Evolutionary conservation across 1,140 invertebrate species (phyloP).

Genomic region (Philopotamus ludificatus): DNA sequence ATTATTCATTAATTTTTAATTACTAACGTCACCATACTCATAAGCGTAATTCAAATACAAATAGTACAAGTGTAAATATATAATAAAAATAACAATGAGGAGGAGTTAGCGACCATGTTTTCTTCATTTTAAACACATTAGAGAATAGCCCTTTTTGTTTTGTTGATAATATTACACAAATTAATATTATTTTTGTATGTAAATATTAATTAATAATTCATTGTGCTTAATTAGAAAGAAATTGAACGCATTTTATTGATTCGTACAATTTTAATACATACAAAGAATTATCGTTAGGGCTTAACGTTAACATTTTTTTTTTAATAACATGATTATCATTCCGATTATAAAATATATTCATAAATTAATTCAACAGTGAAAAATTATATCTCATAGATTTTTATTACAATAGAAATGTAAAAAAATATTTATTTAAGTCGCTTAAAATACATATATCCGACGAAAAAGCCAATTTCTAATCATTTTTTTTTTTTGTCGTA

Average conservation of each 20-base stretch:
- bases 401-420: constrained; percentile 22
- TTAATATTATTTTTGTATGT: neutral
- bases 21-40: constrained; percentile 33
- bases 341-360: no score
- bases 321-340: no score
- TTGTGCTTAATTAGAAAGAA: no score
- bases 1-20: constrained; percentile 27
- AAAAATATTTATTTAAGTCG: constrained; percentile 18
- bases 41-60: constrained; percentile 43
- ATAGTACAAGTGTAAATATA: constrained; percentile 38
- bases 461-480: neutral
- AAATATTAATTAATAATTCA: no score
- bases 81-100: constrained; percentile 10
- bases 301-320: no score
- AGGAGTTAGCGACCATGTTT: constrained; percentile 3
- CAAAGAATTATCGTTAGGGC: no score
- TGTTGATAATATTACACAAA: neutral
- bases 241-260: no score
- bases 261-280: no score
- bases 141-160: constrained; percentile 1
- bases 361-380: neutral
- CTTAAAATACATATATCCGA: constrained; percentile 13
- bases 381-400: neutral
- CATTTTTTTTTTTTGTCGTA: no score
- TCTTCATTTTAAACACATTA: neutral